Evolutionary conservation across 2,888 invertebrate genomes (phyloP).

Genomic region (Sycophila texana): DNA sequence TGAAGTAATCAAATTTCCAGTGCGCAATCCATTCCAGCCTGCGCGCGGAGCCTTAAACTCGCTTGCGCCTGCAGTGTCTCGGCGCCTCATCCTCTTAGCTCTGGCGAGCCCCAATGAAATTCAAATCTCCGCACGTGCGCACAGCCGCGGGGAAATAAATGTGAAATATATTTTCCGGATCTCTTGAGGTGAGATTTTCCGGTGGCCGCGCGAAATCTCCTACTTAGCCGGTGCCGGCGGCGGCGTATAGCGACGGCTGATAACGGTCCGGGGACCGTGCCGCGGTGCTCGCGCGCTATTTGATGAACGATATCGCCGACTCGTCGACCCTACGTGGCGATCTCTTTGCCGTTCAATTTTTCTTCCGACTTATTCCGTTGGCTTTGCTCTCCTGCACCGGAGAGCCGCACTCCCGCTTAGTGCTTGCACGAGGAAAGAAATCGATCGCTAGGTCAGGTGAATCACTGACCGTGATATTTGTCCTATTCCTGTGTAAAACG

Average conservation of each 20-base stretch:
- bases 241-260: not conserved
- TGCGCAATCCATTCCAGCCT: not conserved
- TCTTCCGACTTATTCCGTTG: slow-evolving; percentile 15
- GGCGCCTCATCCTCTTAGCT: not conserved
- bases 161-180: slow-evolving; percentile 17
- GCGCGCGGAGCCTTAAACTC: too few species aligned
- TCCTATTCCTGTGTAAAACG: not conserved
- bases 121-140: not conserved
- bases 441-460: not conserved
- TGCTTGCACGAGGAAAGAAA: not conserved
- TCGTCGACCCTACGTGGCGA: slow-evolving; percentile 15
- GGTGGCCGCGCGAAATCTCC: slow-evolving; percentile 1
- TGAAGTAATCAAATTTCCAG: not conserved
- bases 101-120: not conserved
- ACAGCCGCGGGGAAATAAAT: slow-evolving; percentile 3
- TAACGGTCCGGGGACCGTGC: not conserved
- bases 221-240: not conserved
- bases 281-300: slow-evolving; percentile 13
- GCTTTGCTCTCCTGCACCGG: not conserved
- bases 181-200: slow-evolving; percentile 1
- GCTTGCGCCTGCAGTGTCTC: not conserved
- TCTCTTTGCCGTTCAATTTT: slow-evolving; percentile 45
- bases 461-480: not conserved
- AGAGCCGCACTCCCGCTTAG: not conserved
- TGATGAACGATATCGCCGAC: slow-evolving; percentile 36